phyloP scores from a whole-genome alignment of 2,888 invertebrate species.

The Macrosiphum euphorbiae region DNA sequence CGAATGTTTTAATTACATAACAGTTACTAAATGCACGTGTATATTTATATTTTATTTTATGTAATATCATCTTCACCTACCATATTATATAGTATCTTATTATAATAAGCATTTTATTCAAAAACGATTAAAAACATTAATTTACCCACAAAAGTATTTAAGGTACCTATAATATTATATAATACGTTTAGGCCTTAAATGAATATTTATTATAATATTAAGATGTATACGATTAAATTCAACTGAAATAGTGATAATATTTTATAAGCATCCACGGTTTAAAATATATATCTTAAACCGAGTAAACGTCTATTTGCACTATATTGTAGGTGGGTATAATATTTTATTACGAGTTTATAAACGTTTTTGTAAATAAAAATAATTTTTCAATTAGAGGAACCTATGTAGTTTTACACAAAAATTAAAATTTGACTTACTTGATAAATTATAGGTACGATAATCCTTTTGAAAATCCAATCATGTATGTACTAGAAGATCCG shows the following conservation, averaged over 20 bases:
- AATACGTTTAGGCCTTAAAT: not conserved
- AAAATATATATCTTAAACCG: too few species aligned
- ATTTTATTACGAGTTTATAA: too few species aligned
- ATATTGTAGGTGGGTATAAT: not conserved
- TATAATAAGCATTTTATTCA: not conserved
- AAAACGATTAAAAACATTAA: not conserved
- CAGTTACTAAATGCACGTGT: not conserved
- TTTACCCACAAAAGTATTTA: not conserved
- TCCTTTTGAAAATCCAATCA: slow-evolving; percentile 43
- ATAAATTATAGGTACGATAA: slow-evolving; percentile 13
- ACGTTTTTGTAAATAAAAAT: too few species aligned
- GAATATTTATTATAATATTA: not conserved
- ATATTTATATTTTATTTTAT: not conserved
- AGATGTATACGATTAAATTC: not conserved
- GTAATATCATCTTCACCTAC: not conserved
- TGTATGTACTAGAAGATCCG: slow-evolving; percentile 45
- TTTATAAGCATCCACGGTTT: not conserved
- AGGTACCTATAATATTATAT: not conserved
- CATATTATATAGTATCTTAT: not conserved
- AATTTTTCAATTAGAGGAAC: not conserved
- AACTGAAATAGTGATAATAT: not conserved
- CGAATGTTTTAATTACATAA: not conserved
- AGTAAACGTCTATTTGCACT: not conserved
- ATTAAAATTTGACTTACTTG: slow-evolving; percentile 41
- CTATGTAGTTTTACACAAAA: not conserved